Base-by-base conservation (phyloP, 2,113 vertebrate species). In the Picathartes gymnocephalus region DNA sequence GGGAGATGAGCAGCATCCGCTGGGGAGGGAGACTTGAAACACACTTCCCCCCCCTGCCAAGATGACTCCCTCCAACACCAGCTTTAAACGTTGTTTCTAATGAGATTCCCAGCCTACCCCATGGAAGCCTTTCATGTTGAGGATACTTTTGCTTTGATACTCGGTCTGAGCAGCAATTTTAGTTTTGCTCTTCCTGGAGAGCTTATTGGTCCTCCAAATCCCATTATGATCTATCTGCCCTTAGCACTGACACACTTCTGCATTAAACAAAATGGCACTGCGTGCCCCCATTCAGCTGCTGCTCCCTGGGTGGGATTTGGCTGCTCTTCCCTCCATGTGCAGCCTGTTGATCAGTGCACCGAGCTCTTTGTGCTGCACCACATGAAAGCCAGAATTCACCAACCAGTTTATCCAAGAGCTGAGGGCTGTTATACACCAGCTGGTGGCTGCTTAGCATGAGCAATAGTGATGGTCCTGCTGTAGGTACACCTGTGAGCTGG, bases 171-270 rank as follows among this genome's bases (percentile, higher is more conserved):
- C 58, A 88, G 68, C 10, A 4, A 23, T 86, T 89, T 80, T 50
- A 30, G 27, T 70, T 90, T 77, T 3, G 3, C 62, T 88, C 24
- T 62, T 93, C 56, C 71, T 7, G 3, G 47, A 80, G 76, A 83
- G 23, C 58, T 81, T 69, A 58, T 70, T 80, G 82, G 60, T 93
- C 76, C 58, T 92, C 74, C 58, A 62, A 54, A 33, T 90, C 53
- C 66, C 81, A 19, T 88, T 73, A 45, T 3, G 3, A n/a, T 33
- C 45, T 17, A 33, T 12, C 19, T 92, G 37, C 58, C 79, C 74
- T 88, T 30, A 42, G 39, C 3, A 1, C 62, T 77, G 79, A 18
- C 56, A 62, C 47, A 13, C 64, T 86, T 77, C 18, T 68, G 50
- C 66, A 30, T 58, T 80, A 70, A 86, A 69, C 39, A 78, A 22